These are phyloP conservation scores for Adoxophyes honmai DNA, from an alignment of 1,140 invertebrate species.

Conservation along the genomic window DNA sequence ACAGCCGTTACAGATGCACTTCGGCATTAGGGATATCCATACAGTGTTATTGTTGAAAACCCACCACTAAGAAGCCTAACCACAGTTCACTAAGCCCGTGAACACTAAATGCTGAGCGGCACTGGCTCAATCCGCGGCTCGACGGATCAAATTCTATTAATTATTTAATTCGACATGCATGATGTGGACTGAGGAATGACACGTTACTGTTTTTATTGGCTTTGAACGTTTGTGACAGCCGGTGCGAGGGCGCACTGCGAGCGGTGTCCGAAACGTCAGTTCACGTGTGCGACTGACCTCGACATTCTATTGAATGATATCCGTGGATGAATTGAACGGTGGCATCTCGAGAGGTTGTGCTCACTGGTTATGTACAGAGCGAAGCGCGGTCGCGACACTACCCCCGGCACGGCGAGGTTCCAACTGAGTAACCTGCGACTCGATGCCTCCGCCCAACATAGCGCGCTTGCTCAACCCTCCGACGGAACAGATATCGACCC, in stretches of 20 bases:
- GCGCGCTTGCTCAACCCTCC: conserved; percentile 59
- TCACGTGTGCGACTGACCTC: conserved; percentile 25
- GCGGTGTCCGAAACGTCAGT: conserved; percentile 5
- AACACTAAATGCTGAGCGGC: conserved; percentile 25
- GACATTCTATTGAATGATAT: conserved; percentile 39
- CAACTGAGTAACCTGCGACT: conserved; percentile 71
- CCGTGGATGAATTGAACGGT: conserved; percentile 44
- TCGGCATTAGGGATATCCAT: conserved; percentile 61
- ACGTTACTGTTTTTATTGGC: conserved; percentile 49
- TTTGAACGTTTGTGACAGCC: conserved; percentile 35
- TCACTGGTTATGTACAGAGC: conserved; percentile 56
- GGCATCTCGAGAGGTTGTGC: conserved; percentile 64
- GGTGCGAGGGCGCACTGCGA: conserved; percentile 4
- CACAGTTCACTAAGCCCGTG: conserved; percentile 17
- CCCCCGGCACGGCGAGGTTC: conserved; percentile 60
- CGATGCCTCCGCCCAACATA: conserved; percentile 74
- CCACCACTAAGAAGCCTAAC: conserved; percentile 30
- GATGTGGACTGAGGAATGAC: conserved; percentile 28
- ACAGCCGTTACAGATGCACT: conserved; percentile 64
- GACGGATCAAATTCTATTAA: conserved; percentile 1
- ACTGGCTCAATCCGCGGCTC: conserved; percentile 22
- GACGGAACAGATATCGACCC: conserved; percentile 30
- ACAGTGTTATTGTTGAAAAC: conserved; percentile 36
- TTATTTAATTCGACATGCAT: conserved; percentile 18
- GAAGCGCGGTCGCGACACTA: conserved; percentile 52